These are phyloP conservation scores for Caenorhabditis inopinata DNA, from an alignment of 1,140 invertebrate species.

Conservation along the genomic window DNA sequence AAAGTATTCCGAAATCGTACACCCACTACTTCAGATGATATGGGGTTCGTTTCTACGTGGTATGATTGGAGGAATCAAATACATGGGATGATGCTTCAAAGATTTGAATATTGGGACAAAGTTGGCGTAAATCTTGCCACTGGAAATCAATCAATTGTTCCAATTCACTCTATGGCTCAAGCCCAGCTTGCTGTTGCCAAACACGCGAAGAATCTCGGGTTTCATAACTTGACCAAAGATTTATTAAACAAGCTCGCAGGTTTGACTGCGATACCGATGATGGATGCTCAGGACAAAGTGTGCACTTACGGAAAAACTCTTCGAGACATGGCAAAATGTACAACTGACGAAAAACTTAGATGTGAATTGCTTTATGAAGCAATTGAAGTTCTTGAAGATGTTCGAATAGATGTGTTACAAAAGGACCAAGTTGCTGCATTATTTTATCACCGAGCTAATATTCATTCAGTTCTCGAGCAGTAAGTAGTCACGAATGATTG, in stretches of 20 bases:
- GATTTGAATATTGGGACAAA: slow-evolving; percentile 36
- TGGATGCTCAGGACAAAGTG: slow-evolving; percentile 35
- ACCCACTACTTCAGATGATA: slow-evolving; percentile 4
- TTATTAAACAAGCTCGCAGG: slow-evolving; percentile 10
- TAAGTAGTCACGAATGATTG: background rate
- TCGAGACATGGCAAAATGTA: background rate
- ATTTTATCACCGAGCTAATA: background rate
- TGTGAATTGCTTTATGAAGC: background rate
- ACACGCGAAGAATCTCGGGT: background rate
- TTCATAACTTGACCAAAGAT: slow-evolving; percentile 27
- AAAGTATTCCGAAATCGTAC: slow-evolving; percentile 30
- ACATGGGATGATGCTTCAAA: slow-evolving; percentile 28
- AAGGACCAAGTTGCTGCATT: background rate
- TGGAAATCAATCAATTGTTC: slow-evolving; percentile 32
- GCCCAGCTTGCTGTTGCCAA: background rate
- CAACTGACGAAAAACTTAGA: background rate
- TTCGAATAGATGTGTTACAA: background rate
- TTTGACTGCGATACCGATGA: slow-evolving; percentile 16
- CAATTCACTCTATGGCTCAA: slow-evolving; percentile 32
- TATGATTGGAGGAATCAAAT: slow-evolving; percentile 40
- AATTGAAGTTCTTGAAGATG: slow-evolving; percentile 22
- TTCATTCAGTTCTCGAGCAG: background rate
- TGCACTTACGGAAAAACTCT: slow-evolving; percentile 33
- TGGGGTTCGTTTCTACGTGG: background rate
- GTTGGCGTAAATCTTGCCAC: background rate